Evolutionary conservation across 2,113 vertebrate species (phyloP).

Genomic region (Oryzias woworae): DNA sequence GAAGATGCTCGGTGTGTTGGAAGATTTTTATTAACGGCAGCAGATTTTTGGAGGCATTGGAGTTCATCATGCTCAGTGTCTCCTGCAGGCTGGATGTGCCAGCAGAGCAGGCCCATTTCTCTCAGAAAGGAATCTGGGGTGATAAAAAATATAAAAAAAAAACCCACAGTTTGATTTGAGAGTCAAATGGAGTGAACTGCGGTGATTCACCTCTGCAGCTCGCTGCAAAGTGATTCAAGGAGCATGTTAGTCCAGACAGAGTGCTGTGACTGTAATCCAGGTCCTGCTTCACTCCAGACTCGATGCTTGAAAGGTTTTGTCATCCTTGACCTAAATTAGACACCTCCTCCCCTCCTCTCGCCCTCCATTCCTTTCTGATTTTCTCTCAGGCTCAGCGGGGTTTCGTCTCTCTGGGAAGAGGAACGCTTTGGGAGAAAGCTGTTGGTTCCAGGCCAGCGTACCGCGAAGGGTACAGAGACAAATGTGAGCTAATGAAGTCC

Average conservation of each 20-base stretch:
- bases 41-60: too few relatives aligned
- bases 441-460: conserved; percentile 40
- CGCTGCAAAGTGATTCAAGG: conserved; percentile 39
- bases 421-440: conserved; percentile 37
- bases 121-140: too few relatives aligned
- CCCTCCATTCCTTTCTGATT: conserved; percentile 38
- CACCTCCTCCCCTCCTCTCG: neutral
- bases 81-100: too few relatives aligned
- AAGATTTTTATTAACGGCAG: too few relatives aligned
- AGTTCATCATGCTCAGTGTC: too few relatives aligned
- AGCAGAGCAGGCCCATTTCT: too few relatives aligned
- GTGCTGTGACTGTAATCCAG: conserved; percentile 26
- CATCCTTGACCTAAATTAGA: conserved; percentile 61
- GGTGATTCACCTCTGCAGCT: conserved; percentile 31
- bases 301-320: conserved; percentile 34
- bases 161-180: too few relatives aligned
- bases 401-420: conserved; percentile 40
- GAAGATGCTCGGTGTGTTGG: too few relatives aligned
- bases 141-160: too few relatives aligned
- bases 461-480: conserved; percentile 36
- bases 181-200: neutral
- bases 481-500: conserved; percentile 59
- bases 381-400: conserved; percentile 45
- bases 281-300: conserved; percentile 20
- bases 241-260: conserved; percentile 14